Conservation (phyloP, 1,140 invertebrate genomes). For the Vanessa atalanta region DNA sequence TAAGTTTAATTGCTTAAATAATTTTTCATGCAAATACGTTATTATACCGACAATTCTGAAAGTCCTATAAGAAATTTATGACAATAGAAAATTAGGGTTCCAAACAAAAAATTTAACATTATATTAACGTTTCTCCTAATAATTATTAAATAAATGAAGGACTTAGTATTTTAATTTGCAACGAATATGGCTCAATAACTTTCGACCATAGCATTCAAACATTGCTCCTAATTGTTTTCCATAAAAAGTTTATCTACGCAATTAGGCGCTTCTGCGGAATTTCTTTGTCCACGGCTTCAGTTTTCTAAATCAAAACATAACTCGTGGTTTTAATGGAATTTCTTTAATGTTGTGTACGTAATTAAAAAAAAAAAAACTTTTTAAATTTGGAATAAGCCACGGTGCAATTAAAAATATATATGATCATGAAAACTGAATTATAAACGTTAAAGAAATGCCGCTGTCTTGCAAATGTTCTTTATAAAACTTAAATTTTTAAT, state of each 20-base stretch:
- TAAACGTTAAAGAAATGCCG: neutral
- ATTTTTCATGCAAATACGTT: too few relatives aligned
- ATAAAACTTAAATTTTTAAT: constrained; percentile 7
- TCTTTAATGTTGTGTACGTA: neutral
- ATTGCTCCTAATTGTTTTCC: constrained; percentile 3
- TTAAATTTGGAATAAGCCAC: too few relatives aligned
- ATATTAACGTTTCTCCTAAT: too few relatives aligned
- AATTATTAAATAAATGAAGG: too few relatives aligned
- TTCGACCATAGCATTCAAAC: neutral
- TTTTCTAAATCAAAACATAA: neutral
- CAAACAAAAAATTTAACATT: too few relatives aligned
- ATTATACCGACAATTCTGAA: too few relatives aligned
- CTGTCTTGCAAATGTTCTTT: neutral
- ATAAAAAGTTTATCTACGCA: constrained; percentile 7
- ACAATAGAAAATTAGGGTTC: too few relatives aligned
- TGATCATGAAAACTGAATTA: neutral
- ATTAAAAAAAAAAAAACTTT: neutral
- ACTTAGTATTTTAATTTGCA: neutral
- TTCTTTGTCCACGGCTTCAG: constrained; percentile 3
- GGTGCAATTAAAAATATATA: too few relatives aligned
- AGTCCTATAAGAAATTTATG: too few relatives aligned
- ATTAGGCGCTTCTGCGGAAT: neutral
- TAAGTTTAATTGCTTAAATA: too few relatives aligned
- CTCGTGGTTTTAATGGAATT: neutral
- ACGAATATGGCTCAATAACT: neutral